Base-by-base conservation (phyloP, 2,113 vertebrate genomes). In the Plectropomus leopardus region DNA sequence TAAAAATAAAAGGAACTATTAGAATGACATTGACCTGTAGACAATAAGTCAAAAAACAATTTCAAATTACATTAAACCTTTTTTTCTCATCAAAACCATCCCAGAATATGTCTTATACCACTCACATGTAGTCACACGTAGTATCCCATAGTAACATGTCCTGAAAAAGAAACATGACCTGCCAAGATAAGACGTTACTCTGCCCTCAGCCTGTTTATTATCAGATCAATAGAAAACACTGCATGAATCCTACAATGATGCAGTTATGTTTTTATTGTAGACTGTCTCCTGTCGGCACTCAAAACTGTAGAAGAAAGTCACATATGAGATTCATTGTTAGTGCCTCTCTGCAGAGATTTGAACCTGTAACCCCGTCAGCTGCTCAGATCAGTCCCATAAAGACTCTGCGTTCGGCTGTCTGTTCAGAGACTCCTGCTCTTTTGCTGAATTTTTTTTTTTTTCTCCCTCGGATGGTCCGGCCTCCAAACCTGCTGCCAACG, bases 401-500 rank as follows among this genome's bases (percentile, higher is more conserved):
- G 44, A 42, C 40, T 30, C 8, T 26, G 34, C 30, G n/a, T 70
- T 58, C 50, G 26, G 36, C 10, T 58, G 60, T 73, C 71, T 83
- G 66, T 53, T 78, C 72, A 66, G 66, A 80, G 57, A 63, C 71
- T 75, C 71, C 32, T n/a, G 53, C 60, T 83, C 23, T 76, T 51
- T 55, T 45, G 5, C 36, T 40, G 24, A 51, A 13, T 53, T 44
- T 80, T 50, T 57, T n/a, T 14, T 55, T 47, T 67, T 42, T 54
- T 28, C 67, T 24, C 42, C 17, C 30, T 32, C 30, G 23, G 51
- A 61, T 63, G 76, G 76, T 75, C 79, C 61, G 48, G 80, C 76
- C 76, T 83, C 80, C 72, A 63, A 68, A 69, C 24, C 48, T 45
- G 72, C 85, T 81, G 72, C 77, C 77, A 78, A 51, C 58, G 70